Evolutionary conservation across 2,888 invertebrate genomes (phyloP), one percentile per base, ranked within the genome.

Genomic region (Epirrhoe alternata): DNA sequence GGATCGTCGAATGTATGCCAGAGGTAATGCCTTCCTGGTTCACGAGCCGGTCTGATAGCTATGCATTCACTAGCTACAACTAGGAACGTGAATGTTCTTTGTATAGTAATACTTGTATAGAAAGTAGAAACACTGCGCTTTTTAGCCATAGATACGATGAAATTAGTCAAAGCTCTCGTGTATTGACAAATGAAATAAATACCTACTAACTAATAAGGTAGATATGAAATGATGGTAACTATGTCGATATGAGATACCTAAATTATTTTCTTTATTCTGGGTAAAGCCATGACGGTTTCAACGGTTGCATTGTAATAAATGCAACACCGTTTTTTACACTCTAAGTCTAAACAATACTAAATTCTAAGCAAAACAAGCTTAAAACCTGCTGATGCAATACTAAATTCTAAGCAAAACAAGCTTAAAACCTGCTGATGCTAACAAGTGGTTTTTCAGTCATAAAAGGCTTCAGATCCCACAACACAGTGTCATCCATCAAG

Each of bases 1-100:
- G 82, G 85, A 82, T 77, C 79, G 70, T 76, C 75, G 82, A 86
- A 89, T 88, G 85, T 89, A 74, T 87, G 88, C 81, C 88, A 85
- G 75, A 66, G 68, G 75, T 86, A 87, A 89, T 86, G 82, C 79
- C 80, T 91, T 90, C 90, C 88, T 84, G 80, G 84, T 85, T 74
- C 72, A 63, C 54, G 68, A 63, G 68, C 68, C 58, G 33, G 61
- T 54, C 31, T 50, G 16, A 49, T 54, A 33, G 47, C 51, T 69
- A 57, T 52, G 51, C 57, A 56, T 58, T 35, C 35, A 49, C 49
- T 16, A 59, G n/a, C 30, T 33, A 30, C 16, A 47, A 47, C 16
- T 16, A 16, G 14, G 16, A 6, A 16, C 47, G 14, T 47, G 12
- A 42, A 47, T 7, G 6, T 16, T 47, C 47, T 47, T 16, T 47